phyloP scores from a whole-genome alignment of 2,797 vertebrate species.

The Molossus alvarezi region DNA sequence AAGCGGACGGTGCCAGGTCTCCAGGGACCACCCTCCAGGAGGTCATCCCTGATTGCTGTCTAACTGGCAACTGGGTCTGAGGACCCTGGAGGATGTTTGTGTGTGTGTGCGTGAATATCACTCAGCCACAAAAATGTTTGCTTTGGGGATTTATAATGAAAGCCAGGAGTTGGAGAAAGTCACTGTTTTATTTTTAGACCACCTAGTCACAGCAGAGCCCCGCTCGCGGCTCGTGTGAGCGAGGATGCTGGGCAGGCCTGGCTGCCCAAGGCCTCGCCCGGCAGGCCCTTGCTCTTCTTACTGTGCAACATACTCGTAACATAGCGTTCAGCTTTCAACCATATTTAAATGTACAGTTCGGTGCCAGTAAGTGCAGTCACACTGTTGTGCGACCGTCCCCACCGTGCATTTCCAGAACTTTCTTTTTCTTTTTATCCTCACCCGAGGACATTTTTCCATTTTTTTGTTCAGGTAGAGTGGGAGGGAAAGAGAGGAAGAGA shows the following conservation, averaged over 20 bases:
- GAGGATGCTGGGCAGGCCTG: background rate
- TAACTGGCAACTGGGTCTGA: background rate
- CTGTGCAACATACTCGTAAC: constrained; percentile 30
- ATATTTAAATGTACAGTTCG: background rate
- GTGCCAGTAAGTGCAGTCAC: background rate
- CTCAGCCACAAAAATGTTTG: constrained; percentile 23
- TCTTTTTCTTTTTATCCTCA: too few relatives aligned
- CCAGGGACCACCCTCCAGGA: background rate
- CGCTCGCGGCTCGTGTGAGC: background rate
- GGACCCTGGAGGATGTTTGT: background rate
- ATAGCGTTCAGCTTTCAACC: background rate
- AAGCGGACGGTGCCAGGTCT: background rate
- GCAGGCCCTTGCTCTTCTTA: background rate
- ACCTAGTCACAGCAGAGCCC: background rate
- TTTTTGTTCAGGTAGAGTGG: too few relatives aligned
- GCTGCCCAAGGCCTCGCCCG: background rate
- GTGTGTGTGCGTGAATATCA: background rate
- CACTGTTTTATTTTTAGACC: constrained; percentile 38
- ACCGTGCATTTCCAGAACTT: background rate
- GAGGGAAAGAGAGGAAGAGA: too few relatives aligned
- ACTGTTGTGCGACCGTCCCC: background rate
- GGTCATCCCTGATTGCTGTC: background rate
- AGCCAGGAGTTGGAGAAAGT: background rate
- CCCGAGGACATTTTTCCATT: too few relatives aligned
- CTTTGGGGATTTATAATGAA: constrained; percentile 33